A percentile compares a stretch with the other conserved stretches of the same genome.
Evolutionary conservation across 2,113 vertebrate species (phyloP).

Genomic region (Dromiciops gliroides): DNA sequence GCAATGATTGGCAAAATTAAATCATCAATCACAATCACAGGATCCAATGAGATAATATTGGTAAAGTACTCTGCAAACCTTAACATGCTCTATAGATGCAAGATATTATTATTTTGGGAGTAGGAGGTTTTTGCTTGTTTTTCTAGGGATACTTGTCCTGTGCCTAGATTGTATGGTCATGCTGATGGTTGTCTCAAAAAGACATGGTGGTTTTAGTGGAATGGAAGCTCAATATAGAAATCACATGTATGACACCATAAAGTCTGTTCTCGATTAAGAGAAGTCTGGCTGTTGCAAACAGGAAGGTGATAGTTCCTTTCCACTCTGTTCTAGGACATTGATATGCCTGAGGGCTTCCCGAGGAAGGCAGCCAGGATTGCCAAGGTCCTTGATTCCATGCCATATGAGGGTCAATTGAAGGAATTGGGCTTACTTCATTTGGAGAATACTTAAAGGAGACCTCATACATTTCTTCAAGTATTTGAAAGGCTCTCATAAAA

Average conservation of each 20-base stretch:
- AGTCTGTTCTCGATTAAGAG: neutral
- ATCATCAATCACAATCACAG: neutral
- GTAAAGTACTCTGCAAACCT: neutral
- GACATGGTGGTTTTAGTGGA: neutral
- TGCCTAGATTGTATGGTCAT: neutral
- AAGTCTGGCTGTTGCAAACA: neutral
- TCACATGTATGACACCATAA: neutral
- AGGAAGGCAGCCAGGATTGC: neutral
- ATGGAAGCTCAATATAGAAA: neutral
- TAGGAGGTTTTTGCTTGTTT: neutral
- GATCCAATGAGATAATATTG: neutral
- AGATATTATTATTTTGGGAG: neutral
- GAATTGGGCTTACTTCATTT: neutral
- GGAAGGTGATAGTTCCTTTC: neutral
- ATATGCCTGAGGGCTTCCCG: neutral
- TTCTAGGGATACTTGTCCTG: neutral
- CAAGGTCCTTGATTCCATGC: neutral
- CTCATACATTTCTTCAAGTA: neutral
- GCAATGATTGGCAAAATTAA: neutral
- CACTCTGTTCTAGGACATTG: neutral
- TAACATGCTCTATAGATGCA: neutral
- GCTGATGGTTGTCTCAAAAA: neutral
- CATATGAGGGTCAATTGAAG: neutral
- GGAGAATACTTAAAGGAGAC: neutral
- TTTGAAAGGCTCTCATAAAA: neutral